These are phyloP conservation scores for Phocides pigmalion DNA, from an alignment of 1,140 invertebrate genomes.

Conservation along the genomic window DNA sequence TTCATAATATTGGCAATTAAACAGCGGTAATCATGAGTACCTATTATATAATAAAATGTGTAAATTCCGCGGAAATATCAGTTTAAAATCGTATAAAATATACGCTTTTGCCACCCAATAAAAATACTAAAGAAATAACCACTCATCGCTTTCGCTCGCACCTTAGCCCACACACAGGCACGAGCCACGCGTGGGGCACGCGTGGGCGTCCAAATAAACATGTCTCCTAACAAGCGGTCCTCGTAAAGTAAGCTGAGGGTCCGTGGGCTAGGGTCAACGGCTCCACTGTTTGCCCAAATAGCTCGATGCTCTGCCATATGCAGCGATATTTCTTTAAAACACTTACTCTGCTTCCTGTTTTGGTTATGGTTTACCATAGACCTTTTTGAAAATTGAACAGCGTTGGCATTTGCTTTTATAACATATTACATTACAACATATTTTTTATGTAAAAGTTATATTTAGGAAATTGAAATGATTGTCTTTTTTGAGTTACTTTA, in stretches of 20 bases:
- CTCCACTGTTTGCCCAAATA: slow-evolving; percentile 51
- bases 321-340: slow-evolving; percentile 7
- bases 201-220: slow-evolving; percentile 76
- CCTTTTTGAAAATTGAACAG: background rate
- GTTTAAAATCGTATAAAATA: too few species aligned
- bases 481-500: too few species aligned
- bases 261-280: slow-evolving; percentile 56
- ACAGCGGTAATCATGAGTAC: too few species aligned
- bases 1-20: too few species aligned
- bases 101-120: too few species aligned
- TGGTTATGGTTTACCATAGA: background rate
- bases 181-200: slow-evolving; percentile 66
- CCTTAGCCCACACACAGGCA: slow-evolving; percentile 43
- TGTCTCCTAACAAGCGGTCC: slow-evolving; percentile 58
- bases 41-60: too few species aligned
- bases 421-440: too few species aligned
- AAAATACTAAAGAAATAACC: too few species aligned
- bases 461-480: too few species aligned
- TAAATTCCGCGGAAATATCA: too few species aligned
- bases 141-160: slow-evolving; percentile 42
- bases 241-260: slow-evolving; percentile 59
- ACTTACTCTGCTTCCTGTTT: slow-evolving; percentile 5
- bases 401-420: too few species aligned
- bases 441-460: too few species aligned
- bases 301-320: slow-evolving; percentile 27